These are phyloP conservation scores for Tragulus kanchil DNA, from an alignment of 2,113 vertebrate species.

Conservation along the genomic window DNA sequence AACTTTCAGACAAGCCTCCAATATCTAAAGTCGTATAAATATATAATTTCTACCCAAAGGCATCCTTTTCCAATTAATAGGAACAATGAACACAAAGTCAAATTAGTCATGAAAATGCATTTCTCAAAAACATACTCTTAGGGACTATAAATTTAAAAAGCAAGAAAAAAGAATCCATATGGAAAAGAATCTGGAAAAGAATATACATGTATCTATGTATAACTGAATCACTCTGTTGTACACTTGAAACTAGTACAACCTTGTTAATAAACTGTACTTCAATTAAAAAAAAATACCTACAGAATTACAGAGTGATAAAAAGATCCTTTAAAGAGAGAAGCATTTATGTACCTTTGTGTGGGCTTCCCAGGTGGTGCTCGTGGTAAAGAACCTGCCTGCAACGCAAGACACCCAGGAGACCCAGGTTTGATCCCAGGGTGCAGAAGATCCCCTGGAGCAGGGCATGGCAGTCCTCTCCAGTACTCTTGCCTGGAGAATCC, in stretches of 20 bases:
- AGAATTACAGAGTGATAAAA: not conserved
- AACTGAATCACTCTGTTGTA: not conserved
- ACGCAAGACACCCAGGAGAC: too few species aligned
- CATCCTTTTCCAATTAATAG: constrained; percentile 38
- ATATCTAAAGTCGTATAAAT: not conserved
- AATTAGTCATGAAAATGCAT: constrained; percentile 28
- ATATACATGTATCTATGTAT: not conserved
- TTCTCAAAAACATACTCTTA: not conserved
- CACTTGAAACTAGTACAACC: not conserved
- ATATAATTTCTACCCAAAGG: constrained; percentile 38
- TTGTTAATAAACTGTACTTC: not conserved
- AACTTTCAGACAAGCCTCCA: constrained; percentile 49
- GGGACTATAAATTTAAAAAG: not conserved
- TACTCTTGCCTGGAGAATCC: too few species aligned
- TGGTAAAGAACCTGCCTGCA: too few species aligned
- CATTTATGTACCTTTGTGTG: not conserved
- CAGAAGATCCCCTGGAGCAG: too few species aligned
- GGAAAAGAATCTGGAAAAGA: not conserved
- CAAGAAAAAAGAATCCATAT: not conserved
- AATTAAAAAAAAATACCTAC: not conserved
- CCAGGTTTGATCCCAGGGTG: too few species aligned
- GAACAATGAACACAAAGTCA: constrained; percentile 27
- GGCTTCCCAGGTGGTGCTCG: too few species aligned
- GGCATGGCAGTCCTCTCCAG: too few species aligned
- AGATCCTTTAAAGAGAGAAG: constrained; percentile 25